Evolutionary conservation across 2,113 vertebrate species (phyloP).

Genomic region (Phasianus colchicus): DNA sequence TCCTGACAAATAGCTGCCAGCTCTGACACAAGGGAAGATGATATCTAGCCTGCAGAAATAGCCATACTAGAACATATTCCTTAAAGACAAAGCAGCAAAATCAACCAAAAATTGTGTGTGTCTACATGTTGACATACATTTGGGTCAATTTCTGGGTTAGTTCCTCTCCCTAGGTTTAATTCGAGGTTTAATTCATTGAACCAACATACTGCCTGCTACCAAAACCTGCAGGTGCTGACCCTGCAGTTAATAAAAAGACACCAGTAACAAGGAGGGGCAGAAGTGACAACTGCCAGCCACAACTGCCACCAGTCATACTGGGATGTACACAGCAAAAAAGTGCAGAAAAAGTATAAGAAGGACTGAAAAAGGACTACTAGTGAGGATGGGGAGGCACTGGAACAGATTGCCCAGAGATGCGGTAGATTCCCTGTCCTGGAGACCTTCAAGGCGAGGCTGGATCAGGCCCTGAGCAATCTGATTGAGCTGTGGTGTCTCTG

Average conservation of each 20-base stretch:
- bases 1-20: neutral
- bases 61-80: rapidly evolving
- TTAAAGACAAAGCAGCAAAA: neutral
- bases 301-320: neutral
- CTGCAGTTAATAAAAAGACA: neutral
- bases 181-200: neutral
- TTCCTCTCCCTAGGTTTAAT: neutral
- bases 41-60: neutral
- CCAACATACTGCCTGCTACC: neutral
- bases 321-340: neutral
- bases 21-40: neutral
- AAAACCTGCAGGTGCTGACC: neutral
- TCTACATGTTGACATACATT: neutral
- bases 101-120: neutral
- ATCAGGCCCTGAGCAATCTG: too few relatives aligned
- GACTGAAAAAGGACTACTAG: neutral
- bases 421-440: too few relatives aligned
- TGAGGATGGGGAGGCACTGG: too few relatives aligned
- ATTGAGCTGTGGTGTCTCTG: too few relatives aligned
- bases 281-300: neutral
- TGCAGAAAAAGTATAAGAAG: neutral
- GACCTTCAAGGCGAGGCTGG: too few relatives aligned
- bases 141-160: neutral
- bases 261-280: neutral
- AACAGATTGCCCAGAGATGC: too few relatives aligned